Evolutionary conservation across 2,113 vertebrate species (phyloP).

Genomic region (Calyptomena viridis): DNA sequence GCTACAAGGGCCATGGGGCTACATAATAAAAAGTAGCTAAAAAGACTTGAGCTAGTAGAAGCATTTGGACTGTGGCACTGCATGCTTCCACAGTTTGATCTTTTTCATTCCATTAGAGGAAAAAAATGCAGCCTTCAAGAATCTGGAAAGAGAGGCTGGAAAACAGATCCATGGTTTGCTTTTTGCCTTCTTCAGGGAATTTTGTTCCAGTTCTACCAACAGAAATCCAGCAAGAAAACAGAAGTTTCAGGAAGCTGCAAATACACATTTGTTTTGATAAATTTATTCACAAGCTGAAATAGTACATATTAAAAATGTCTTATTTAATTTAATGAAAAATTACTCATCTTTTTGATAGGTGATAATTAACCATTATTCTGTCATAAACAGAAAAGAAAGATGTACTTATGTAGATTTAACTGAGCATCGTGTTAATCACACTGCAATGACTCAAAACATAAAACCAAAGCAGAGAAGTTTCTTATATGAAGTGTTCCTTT

Average conservation of each 20-base stretch:
- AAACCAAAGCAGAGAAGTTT: constrained; percentile 58
- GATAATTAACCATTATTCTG: constrained; percentile 74
- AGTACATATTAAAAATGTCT: constrained; percentile 51
- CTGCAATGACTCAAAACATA: constrained; percentile 67
- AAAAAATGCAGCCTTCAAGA: not conserved
- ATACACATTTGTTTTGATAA: constrained; percentile 56
- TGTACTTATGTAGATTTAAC: constrained; percentile 58
- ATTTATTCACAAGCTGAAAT: constrained; percentile 57
- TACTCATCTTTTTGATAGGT: constrained; percentile 71
- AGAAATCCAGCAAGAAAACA: not conserved
- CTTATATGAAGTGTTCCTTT: constrained; percentile 47
- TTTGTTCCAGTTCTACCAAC: not conserved
- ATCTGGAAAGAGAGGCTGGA: not conserved
- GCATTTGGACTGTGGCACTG: not conserved
- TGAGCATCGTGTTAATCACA: constrained; percentile 69
- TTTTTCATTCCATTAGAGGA: constrained; percentile 23
- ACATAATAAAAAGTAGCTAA: constrained; percentile 6
- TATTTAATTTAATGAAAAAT: constrained; percentile 71
- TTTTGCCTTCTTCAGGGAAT: not conserved
- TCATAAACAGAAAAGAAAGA: constrained; percentile 75
- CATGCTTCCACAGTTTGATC: constrained; percentile 18
- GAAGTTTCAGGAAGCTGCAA: constrained; percentile 45
- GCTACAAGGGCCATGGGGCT: not conserved
- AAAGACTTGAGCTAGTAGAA: not conserved
- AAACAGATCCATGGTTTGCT: not conserved